Evolutionary conservation across 2,888 invertebrate genomes (phyloP).

Genomic region (Dromius quadrimaculatus): DNA sequence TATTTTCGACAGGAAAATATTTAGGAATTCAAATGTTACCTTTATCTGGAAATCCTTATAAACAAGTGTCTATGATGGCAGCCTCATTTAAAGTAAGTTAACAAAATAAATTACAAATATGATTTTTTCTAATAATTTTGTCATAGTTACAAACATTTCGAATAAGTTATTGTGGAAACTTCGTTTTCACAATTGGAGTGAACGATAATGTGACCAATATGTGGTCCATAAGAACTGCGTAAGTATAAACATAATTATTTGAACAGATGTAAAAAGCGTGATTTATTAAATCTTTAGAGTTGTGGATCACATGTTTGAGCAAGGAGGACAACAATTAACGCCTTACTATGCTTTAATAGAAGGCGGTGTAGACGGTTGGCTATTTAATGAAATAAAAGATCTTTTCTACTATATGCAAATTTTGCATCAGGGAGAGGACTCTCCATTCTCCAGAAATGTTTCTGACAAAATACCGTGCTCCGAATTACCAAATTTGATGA

Average conservation of each 20-base stretch:
- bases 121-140: slow-evolving; percentile 12
- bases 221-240: slow-evolving; percentile 72
- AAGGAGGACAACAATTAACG: slow-evolving; percentile 72
- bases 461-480: slow-evolving; percentile 73
- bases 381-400: slow-evolving; percentile 79
- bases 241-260: slow-evolving; percentile 55
- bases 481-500: slow-evolving; percentile 80
- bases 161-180: slow-evolving; percentile 67
- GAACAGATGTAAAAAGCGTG: neutral
- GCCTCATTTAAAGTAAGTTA: slow-evolving; percentile 74
- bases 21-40: slow-evolving; percentile 79
- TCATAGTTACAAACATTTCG: slow-evolving; percentile 64
- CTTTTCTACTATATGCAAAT: slow-evolving; percentile 84
- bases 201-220: slow-evolving; percentile 69
- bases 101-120: neutral
- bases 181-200: slow-evolving; percentile 70
- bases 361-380: slow-evolving; percentile 77
- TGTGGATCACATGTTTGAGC: slow-evolving; percentile 67
- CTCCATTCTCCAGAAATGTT: slow-evolving; percentile 72
- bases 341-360: slow-evolving; percentile 81
- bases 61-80: slow-evolving; percentile 72
- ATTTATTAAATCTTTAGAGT: slow-evolving; percentile 63
- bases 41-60: slow-evolving; percentile 81
- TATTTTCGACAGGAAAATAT: slow-evolving; percentile 74
- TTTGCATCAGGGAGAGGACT: slow-evolving; percentile 77